phyloP scores from a whole-genome alignment of 2,888 invertebrate species.

The Papilio elwesi region DNA sequence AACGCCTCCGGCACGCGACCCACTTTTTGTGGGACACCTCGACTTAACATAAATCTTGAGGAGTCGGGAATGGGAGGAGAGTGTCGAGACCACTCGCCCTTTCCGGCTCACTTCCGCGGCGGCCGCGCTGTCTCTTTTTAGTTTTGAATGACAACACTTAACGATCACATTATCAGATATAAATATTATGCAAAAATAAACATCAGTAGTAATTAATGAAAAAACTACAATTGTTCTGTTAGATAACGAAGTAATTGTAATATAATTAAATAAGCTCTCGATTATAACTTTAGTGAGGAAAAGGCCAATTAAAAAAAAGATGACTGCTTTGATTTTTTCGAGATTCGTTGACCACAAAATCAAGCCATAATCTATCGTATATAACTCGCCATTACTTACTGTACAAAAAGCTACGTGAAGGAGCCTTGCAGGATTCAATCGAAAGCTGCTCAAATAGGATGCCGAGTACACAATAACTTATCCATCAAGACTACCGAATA shows the following conservation, averaged over 20 bases:
- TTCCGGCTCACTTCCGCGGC: constrained; percentile 54
- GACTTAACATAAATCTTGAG: constrained; percentile 57
- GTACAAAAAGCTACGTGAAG: neutral
- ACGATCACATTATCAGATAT: constrained; percentile 44
- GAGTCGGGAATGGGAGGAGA: constrained; percentile 51
- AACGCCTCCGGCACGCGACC: constrained; percentile 66
- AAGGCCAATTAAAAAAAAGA: too few relatives aligned
- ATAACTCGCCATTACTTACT: too few relatives aligned
- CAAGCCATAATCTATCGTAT: neutral
- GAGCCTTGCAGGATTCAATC: neutral
- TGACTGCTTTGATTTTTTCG: too few relatives aligned
- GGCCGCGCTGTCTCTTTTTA: constrained; percentile 64
- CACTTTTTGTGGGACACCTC: constrained; percentile 64
- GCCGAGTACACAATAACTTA: neutral
- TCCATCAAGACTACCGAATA: neutral
- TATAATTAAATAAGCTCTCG: too few relatives aligned
- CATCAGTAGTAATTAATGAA: neutral
- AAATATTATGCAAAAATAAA: constrained; percentile 5
- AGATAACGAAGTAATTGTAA: neutral
- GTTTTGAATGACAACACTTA: constrained; percentile 67
- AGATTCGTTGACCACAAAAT: neutral
- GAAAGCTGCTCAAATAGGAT: neutral
- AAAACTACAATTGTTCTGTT: neutral
- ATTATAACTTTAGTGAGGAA: too few relatives aligned
- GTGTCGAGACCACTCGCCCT: constrained; percentile 53